These are phyloP conservation scores for Tenebrosternarchus preto DNA, from an alignment of 2,113 vertebrate genomes.

Conservation along the genomic window DNA sequence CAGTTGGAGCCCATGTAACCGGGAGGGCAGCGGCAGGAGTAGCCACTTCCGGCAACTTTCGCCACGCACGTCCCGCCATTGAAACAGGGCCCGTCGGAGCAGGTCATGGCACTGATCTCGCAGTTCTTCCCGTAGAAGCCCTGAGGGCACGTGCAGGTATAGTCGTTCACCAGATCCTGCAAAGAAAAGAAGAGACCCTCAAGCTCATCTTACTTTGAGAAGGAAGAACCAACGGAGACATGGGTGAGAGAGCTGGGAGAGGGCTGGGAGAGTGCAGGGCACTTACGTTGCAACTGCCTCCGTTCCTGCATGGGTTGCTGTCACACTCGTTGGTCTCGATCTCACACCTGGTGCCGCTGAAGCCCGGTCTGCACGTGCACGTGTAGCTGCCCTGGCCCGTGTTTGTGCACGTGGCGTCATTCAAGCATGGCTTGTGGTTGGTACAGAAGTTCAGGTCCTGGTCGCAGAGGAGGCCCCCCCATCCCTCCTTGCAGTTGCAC, in stretches of 20 bases:
- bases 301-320: constrained; percentile 86
- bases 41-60: constrained; percentile 69
- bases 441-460: constrained; percentile 86
- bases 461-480: constrained; percentile 83
- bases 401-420: constrained; percentile 82
- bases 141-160: constrained; percentile 82
- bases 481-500: constrained; percentile 82
- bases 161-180: constrained; percentile 78
- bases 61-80: constrained; percentile 83
- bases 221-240: too few species aligned
- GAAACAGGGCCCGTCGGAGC: constrained; percentile 85
- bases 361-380: constrained; percentile 76
- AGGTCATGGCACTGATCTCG: constrained; percentile 82
- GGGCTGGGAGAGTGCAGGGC: too few species aligned
- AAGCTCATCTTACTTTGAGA: neutral
- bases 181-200: neutral
- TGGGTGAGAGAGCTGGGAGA: too few species aligned
- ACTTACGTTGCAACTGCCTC: constrained; percentile 88
- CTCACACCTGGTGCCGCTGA: constrained; percentile 76
- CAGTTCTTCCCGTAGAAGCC: constrained; percentile 88
- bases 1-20: constrained; percentile 88
- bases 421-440: constrained; percentile 80
- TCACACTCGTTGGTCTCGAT: constrained; percentile 80
- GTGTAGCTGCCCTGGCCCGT: constrained; percentile 84
- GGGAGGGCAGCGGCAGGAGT: constrained; percentile 77